Evolutionary conservation across 2,888 invertebrate species (phyloP), one percentile per base, ranked within the genome.

Genomic region (Anarsia innoxiella): DNA sequence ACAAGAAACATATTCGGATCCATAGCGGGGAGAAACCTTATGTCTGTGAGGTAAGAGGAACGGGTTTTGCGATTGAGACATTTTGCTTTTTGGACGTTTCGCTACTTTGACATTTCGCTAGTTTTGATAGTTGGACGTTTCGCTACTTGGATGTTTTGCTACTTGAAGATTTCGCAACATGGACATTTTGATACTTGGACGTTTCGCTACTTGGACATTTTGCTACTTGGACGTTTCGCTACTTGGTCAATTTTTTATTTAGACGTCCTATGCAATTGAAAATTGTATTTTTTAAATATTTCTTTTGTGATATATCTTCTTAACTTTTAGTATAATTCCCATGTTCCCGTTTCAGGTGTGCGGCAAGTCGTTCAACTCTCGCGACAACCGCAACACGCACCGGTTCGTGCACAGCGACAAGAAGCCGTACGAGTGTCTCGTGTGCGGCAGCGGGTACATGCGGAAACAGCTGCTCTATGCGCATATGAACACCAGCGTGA

Each of bases 361-460:
- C 68, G 93, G 92, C 35, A 94, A 94, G 66, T 88, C 91, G 34
- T 95, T 95, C 77, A 93, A 91, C 62, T 92, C 93, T 6, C 87
- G 93, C 40, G 94, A 94, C 74, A 95, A 94, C 61, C 86, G 94
- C 40, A 94, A 94, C 77, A 92, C 92, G 6, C 94, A 94, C 66
- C 87, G 93, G 16, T 94, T 93, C 70, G 90, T 93, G 31, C 95
- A 95, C 73, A 93, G 92, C 56, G 92, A 93, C 64, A 93, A 93
- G 65, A 95, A 94, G 55, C 94, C 94, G 0, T 95, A 93, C 70
- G 93, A 93, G 68, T 95, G 94, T 59, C 74, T 91, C 42, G 89
- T 90, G 3, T 95, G 94, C 60, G 93, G 92, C 2, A 88, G 90
- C 50, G 94, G 93, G 0, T 95, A 91, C 59, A 94, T 94, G 93